These are phyloP conservation scores for Hemibagrus wyckioides DNA, from an alignment of 2,113 vertebrate species.

Conservation along the genomic window DNA sequence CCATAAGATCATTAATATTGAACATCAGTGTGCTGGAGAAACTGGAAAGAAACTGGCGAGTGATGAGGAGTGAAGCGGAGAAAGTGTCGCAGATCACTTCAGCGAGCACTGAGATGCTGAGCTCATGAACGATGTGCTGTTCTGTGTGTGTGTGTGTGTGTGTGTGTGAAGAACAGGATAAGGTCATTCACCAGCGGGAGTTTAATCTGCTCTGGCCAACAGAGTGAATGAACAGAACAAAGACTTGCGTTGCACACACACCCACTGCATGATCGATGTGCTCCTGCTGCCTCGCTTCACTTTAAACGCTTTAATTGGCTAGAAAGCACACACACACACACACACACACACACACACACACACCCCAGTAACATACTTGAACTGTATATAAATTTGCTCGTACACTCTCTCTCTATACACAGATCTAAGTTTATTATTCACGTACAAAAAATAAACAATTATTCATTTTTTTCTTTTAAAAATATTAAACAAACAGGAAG, in stretches of 20 bases:
- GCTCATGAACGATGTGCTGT: background rate
- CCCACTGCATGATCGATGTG: constrained; percentile 27
- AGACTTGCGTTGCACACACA: background rate
- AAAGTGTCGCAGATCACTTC: background rate
- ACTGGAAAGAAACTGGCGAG: background rate
- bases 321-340: constrained; percentile 13
- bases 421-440: background rate
- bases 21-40: no score
- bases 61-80: background rate
- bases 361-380: background rate
- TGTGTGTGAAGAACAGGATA: background rate
- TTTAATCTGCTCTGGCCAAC: constrained; percentile 42
- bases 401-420: background rate
- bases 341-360: background rate
- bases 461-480: no score
- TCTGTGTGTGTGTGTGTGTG: background rate
- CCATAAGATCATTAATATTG: no score
- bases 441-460: constrained; percentile 23
- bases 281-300: constrained; percentile 14
- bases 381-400: background rate
- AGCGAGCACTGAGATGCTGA: background rate
- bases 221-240: constrained; percentile 37
- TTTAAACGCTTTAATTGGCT: constrained; percentile 22
- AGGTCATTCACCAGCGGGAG: constrained; percentile 22
- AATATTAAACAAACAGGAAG: constrained; percentile 34